Evolutionary conservation across 2,113 vertebrate genomes (phyloP).

Genomic region (Taxidea taxus): DNA sequence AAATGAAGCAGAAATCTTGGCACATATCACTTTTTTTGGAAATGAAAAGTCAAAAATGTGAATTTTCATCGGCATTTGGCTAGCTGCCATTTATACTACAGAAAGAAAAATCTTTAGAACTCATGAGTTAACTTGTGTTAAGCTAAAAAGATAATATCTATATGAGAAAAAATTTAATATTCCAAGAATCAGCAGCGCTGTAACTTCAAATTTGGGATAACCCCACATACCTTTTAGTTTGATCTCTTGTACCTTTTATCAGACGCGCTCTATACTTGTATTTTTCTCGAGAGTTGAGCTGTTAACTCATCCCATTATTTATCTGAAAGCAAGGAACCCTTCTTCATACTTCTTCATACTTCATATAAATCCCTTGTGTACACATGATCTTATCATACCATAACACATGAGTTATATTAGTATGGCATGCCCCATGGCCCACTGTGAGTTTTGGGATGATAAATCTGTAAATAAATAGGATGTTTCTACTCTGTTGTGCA

Average conservation of each 20-base stretch:
- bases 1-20: not conserved
- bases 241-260: not conserved
- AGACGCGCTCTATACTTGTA: not conserved
- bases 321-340: not conserved
- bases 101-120: not conserved
- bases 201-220: not conserved
- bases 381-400: not conserved
- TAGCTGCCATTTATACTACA: not conserved
- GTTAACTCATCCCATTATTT: not conserved
- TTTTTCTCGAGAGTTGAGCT: not conserved
- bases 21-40: not conserved
- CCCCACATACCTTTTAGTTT: not conserved
- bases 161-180: not conserved
- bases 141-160: not conserved
- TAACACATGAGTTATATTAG: not conserved
- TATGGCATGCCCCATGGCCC: not conserved
- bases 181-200: not conserved
- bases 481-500: not conserved
- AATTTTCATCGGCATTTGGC: not conserved
- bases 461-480: not conserved
- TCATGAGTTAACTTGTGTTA: not conserved
- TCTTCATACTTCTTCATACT: not conserved
- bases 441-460: not conserved
- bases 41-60: not conserved
- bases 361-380: not conserved